A percentile compares a stretch with the other conserved stretches of the same genome.
These are phyloP conservation scores for Achatina immaculata DNA, from an alignment of 1,140 invertebrate species.

Conservation along the genomic window DNA sequence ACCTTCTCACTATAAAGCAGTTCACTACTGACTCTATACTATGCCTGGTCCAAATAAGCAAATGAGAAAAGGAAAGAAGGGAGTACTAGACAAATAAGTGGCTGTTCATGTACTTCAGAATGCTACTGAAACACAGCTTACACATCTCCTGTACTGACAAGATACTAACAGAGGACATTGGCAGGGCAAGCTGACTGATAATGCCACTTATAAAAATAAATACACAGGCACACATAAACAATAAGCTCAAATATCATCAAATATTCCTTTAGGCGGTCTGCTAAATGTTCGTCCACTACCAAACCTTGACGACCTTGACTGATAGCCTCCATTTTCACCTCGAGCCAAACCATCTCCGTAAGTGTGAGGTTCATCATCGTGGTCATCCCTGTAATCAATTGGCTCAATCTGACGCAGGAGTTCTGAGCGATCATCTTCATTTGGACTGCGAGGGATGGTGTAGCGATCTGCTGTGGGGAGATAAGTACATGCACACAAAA, in stretches of 20 bases:
- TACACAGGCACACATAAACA: no score
- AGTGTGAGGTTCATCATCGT: constrained; percentile 32
- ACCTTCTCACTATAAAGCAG: no score
- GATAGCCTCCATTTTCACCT: constrained; percentile 49
- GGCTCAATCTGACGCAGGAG: constrained; percentile 77
- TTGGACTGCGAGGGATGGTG: constrained; percentile 65
- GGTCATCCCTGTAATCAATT: constrained; percentile 74
- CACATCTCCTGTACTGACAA: no score
- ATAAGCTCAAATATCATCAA: constrained; percentile 82
- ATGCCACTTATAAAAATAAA: no score
- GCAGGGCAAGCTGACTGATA: no score
- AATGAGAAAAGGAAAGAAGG: no score
- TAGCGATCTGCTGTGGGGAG: constrained; percentile 53
- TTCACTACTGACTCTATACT: no score
- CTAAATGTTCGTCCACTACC: constrained; percentile 40
- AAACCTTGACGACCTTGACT: constrained; percentile 40
- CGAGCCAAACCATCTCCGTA: constrained; percentile 4
- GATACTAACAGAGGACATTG: no score
- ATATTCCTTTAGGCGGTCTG: constrained; percentile 81
- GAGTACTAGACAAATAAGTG: no score
- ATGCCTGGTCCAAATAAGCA: no score
- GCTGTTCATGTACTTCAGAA: no score
- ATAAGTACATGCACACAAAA: constrained; percentile 5
- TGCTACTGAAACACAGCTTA: no score
- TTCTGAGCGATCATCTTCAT: constrained; percentile 77